Conservation (phyloP, 2,888 invertebrate species). For the Drosophila gaucha region DNA sequence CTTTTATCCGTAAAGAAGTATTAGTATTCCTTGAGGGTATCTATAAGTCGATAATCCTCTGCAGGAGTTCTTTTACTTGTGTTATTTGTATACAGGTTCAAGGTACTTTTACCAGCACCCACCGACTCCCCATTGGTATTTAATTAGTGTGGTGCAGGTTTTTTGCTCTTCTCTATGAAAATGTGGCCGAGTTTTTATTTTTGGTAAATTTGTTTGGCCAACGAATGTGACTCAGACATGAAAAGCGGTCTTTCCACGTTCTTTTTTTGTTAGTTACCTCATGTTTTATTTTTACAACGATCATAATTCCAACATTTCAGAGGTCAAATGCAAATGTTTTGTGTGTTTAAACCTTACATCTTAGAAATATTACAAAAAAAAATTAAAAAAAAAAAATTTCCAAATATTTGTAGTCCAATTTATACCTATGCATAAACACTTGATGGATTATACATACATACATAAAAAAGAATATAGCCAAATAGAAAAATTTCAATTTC, state of each 20-base stretch:
- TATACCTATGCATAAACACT: too few species aligned
- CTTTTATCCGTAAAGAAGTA: too few species aligned
- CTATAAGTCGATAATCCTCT: background rate
- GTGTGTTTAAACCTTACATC: too few species aligned
- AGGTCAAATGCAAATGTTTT: background rate
- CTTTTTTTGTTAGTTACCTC: background rate
- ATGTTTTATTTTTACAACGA: background rate
- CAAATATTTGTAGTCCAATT: too few species aligned
- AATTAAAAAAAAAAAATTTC: too few species aligned
- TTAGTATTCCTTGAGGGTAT: too few species aligned
- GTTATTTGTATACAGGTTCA: background rate
- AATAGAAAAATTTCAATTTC: too few species aligned
- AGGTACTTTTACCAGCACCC: background rate
- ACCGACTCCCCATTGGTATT: constrained; percentile 15
- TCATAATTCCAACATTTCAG: background rate
- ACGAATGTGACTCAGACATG: constrained; percentile 29
- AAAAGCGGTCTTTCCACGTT: constrained; percentile 5
- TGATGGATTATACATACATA: too few species aligned
- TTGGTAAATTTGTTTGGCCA: constrained; percentile 10
- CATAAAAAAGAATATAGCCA: too few species aligned
- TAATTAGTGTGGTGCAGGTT: constrained; percentile 28
- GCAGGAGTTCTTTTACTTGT: background rate
- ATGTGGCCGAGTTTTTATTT: background rate
- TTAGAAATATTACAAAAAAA: too few species aligned
- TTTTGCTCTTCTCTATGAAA: constrained; percentile 21